These are phyloP conservation scores for Papilio elwesi DNA, from an alignment of 2,888 invertebrate genomes.

Conservation along the genomic window DNA sequence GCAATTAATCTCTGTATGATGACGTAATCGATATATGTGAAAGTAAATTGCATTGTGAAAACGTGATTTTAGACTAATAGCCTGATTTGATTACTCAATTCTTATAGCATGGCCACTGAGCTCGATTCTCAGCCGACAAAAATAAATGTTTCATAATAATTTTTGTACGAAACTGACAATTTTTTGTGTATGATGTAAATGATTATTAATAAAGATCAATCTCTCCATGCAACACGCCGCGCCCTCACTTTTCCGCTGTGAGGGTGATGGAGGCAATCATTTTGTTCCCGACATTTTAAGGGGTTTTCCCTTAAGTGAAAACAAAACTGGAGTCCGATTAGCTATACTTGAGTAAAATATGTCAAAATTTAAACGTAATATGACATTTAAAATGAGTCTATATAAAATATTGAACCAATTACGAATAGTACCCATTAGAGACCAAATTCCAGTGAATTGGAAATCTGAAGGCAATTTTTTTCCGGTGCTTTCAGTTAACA, in stretches of 20 bases:
- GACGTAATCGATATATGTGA: neutral
- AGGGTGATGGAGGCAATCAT: too few relatives aligned
- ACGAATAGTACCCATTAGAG: neutral
- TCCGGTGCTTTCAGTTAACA: neutral
- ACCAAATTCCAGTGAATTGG: neutral
- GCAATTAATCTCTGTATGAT: conserved; percentile 7
- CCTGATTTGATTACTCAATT: neutral
- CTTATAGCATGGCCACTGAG: too few relatives aligned
- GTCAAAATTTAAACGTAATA: neutral
- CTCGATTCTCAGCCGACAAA: too few relatives aligned
- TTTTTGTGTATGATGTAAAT: too few relatives aligned
- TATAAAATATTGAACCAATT: neutral
- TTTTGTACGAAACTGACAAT: too few relatives aligned
- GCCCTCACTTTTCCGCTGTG: too few relatives aligned
- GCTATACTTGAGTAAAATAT: neutral
- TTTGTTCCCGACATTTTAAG: too few relatives aligned
- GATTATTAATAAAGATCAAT: too few relatives aligned
- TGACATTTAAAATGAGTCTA: neutral
- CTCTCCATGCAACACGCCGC: too few relatives aligned
- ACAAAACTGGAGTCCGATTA: neutral
- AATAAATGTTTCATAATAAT: too few relatives aligned
- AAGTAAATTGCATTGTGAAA: conserved; percentile 3
- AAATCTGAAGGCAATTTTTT: neutral
- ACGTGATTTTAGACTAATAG: neutral
- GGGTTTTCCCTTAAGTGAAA: too few relatives aligned